phyloP scores from a whole-genome alignment of 2,888 invertebrate species.

The Lithosia quadra region DNA sequence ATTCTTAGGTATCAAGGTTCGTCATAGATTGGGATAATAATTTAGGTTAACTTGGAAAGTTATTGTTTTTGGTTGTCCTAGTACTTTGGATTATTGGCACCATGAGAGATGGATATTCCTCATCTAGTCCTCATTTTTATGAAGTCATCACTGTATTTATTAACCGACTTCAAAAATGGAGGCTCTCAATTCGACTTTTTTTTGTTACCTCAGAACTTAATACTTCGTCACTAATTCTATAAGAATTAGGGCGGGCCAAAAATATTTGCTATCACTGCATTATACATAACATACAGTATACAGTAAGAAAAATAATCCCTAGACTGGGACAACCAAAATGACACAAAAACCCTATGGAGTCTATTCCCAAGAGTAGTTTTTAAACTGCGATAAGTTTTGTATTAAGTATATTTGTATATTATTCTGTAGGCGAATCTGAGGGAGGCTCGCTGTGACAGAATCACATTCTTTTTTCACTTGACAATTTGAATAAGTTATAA shows the following conservation, averaged over 20 bases:
- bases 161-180: too few species aligned
- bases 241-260: too few species aligned
- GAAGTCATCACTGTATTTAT: neutral
- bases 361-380: neutral
- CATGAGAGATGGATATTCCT: neutral
- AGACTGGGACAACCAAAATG: neutral
- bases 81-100: neutral
- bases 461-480: neutral
- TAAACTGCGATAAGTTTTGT: neutral
- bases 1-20: neutral
- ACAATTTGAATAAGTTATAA: neutral
- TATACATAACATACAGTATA: too few species aligned
- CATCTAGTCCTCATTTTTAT: neutral
- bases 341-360: neutral
- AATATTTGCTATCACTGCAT: too few species aligned
- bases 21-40: neutral
- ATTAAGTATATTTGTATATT: neutral
- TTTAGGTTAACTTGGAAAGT: neutral
- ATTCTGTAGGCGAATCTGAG: neutral
- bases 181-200: too few species aligned
- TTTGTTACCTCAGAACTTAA: too few species aligned
- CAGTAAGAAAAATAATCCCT: too few species aligned
- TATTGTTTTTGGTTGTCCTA: constrained; percentile 1
- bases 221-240: too few species aligned
- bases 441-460: neutral